Conservation (phyloP, 2,113 vertebrate genomes). For the Daubentonia madagascariensis region DNA sequence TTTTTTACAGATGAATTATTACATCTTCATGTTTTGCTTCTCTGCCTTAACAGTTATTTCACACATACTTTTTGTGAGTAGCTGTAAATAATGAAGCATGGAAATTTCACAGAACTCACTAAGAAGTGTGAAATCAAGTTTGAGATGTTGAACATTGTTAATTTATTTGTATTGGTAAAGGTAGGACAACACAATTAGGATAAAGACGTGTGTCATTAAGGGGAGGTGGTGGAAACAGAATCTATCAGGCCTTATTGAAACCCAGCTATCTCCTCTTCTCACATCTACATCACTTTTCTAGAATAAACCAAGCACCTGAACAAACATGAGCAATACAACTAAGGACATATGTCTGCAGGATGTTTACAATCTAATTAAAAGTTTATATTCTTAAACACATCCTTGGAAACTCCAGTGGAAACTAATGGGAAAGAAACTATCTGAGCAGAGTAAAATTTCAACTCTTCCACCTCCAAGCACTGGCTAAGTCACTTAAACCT, state of each 20-base stretch:
- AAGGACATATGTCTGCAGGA: not conserved
- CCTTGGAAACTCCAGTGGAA: not conserved
- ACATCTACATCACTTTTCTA: not conserved
- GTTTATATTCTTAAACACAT: not conserved
- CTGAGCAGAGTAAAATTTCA: not conserved
- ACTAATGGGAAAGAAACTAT: not conserved
- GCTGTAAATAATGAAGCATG: slow-evolving; percentile 9
- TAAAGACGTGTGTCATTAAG: not conserved
- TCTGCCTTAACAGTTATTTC: slow-evolving; percentile 51
- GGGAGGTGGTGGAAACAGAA: not conserved
- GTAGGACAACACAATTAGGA: not conserved
- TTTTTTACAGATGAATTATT: slow-evolving; percentile 54
- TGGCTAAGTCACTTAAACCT: not conserved
- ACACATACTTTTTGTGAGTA: slow-evolving; percentile 29
- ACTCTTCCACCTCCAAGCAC: not conserved
- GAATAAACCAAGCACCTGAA: not conserved
- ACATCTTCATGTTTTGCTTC: slow-evolving; percentile 32
- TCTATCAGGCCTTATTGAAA: not conserved
- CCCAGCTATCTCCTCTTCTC: not conserved
- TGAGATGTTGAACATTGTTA: slow-evolving; percentile 37
- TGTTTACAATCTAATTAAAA: not conserved
- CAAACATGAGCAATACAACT: not conserved
- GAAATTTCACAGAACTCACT: slow-evolving; percentile 21
- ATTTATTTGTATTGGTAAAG: not conserved
- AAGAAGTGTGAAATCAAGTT: slow-evolving; percentile 23